These are phyloP conservation scores for Actias luna DNA, from an alignment of 2,888 invertebrate genomes.

Conservation along the genomic window DNA sequence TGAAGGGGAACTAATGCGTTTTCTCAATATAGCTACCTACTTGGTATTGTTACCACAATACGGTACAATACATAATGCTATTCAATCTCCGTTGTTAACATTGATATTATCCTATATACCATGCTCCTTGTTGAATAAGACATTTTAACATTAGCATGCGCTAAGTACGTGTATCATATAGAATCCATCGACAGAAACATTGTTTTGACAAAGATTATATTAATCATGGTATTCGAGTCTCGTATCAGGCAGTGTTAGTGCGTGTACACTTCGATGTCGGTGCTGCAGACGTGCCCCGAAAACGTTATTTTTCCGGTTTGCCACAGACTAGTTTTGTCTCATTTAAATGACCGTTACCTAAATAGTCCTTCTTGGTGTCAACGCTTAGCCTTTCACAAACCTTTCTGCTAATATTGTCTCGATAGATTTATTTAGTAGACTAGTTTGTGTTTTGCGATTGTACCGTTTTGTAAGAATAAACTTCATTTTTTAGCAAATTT, in stretches of 20 bases:
- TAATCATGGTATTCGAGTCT: constrained; percentile 47
- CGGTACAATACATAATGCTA: constrained; percentile 7
- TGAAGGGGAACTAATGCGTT: neutral
- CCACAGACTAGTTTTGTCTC: constrained; percentile 58
- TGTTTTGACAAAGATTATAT: constrained; percentile 24
- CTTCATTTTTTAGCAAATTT: constrained; percentile 15
- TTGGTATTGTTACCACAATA: constrained; percentile 8
- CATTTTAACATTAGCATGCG: neutral
- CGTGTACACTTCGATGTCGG: constrained; percentile 44
- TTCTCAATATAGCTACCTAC: neutral
- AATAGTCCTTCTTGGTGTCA: constrained; percentile 40
- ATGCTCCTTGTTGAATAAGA: constrained; percentile 11
- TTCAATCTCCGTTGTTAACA: constrained; percentile 14
- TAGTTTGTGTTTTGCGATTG: constrained; percentile 2
- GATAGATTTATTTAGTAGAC: constrained; percentile 9
- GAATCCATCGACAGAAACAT: constrained; percentile 12
- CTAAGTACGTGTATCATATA: constrained; percentile 12
- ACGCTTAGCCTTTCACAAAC: constrained; percentile 22
- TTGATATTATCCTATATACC: constrained; percentile 13
- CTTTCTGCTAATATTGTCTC: constrained; percentile 17
- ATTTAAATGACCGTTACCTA: constrained; percentile 58
- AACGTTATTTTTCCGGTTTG: constrained; percentile 77
- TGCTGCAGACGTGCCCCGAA: constrained; percentile 62
- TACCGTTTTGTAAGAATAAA: neutral
- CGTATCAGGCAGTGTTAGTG: constrained; percentile 54